Evolutionary conservation across 2,888 invertebrate species (phyloP).

Genomic region (Isoperla grammatica): DNA sequence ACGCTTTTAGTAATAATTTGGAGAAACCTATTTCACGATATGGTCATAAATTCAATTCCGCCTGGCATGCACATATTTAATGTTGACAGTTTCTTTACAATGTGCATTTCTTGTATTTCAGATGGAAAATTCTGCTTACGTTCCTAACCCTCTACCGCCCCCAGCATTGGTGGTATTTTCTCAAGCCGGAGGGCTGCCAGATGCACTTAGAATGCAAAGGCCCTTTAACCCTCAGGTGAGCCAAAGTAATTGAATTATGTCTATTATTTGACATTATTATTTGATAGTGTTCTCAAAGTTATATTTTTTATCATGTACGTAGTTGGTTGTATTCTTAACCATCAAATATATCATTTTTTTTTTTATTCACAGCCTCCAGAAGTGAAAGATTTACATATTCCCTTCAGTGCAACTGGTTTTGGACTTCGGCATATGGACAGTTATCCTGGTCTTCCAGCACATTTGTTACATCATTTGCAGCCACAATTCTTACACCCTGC

Average conservation of each 20-base stretch:
- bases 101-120: conserved; percentile 39
- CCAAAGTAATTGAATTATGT: background rate
- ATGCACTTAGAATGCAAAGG: conserved; percentile 68
- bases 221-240: conserved; percentile 53
- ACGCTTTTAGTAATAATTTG: too few relatives aligned
- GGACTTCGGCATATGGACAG: conserved; percentile 51
- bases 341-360: conserved; percentile 1
- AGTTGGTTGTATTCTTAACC: background rate
- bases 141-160: conserved; percentile 65
- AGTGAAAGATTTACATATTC: conserved; percentile 51
- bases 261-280: too few relatives aligned
- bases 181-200: conserved; percentile 67
- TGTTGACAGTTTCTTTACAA: background rate
- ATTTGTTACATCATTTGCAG: conserved; percentile 64
- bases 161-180: conserved; percentile 70
- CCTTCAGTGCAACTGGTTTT: conserved; percentile 52
- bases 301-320: background rate
- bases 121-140: conserved; percentile 73
- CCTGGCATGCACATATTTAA: too few relatives aligned
- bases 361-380: conserved; percentile 29
- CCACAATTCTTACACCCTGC: conserved; percentile 65
- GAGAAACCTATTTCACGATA: too few relatives aligned
- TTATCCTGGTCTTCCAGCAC: conserved; percentile 57
- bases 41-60: too few relatives aligned
- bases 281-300: too few relatives aligned